Base-by-base conservation (phyloP, 2,797 vertebrate species). In the Pangasius macronema region DNA sequence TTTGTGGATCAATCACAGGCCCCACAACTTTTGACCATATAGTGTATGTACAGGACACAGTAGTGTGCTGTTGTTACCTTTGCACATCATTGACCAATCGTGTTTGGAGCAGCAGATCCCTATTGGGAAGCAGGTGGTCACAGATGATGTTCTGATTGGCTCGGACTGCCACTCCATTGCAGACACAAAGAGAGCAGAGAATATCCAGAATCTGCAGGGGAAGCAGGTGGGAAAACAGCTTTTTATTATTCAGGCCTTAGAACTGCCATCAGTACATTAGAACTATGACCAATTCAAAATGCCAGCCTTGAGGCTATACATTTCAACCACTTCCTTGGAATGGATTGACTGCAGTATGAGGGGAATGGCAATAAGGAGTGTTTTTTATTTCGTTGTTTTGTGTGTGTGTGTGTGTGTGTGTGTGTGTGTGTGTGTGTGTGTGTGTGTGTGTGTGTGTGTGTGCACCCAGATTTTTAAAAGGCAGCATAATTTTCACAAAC, bases 91-190 rank as follows among this genome's bases (percentile, higher is more conserved):
- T 99, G 91, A 99, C 97, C 90, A 99, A 92, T 89, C 97, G 96
- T 36, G 98, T 99, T 93, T 99, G 99, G 83, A 99, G 95, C 76
- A 99, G 96, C 89, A 99, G 94, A 91, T 99, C 98, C 94, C 98
- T 97, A 91, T 95, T 96, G 86, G 99, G 98, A 87, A 99, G 96
- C 86, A 99, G 94, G 93, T 99, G 97, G 93, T 99, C 99, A 94
- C 97, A 98, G 91, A 99, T 99, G 87, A 99, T 95, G 91, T 99
- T 99, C 91, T 99, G 99, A 95, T 99, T 99, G 95, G 97, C 93
- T 94, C 99, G 97, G 82, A 99, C 98, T 39, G 99, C 98, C 59
- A 99, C 97, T 49, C 98, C 98, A 75, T 99, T 99, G 93, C 99
- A 99, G 83, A 99, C 97, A 92, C 99, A 99, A 51, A 99, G 97